These are phyloP conservation scores for Myiopsitta monachus DNA, from an alignment of 2,113 vertebrate genomes.

Conservation along the genomic window DNA sequence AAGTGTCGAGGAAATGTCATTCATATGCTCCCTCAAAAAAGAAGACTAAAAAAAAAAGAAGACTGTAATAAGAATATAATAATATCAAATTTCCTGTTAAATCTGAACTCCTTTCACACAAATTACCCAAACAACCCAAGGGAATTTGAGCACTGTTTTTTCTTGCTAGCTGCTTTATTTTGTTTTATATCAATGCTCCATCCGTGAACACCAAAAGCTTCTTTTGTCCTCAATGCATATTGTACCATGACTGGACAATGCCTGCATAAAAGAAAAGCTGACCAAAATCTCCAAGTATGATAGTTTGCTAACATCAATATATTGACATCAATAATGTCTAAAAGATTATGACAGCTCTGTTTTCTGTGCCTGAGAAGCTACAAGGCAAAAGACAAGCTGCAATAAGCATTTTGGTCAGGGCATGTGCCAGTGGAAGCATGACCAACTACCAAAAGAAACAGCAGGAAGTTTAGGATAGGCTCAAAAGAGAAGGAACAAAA, in stretches of 20 bases:
- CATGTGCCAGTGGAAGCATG: neutral
- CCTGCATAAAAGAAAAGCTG: neutral
- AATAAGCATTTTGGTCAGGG: constrained; percentile 32
- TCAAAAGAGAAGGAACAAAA: constrained; percentile 21
- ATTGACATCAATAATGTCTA: neutral
- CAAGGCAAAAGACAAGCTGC: constrained; percentile 8
- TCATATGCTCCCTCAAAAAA: neutral
- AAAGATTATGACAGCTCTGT: neutral
- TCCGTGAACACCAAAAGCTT: neutral
- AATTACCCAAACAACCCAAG: neutral
- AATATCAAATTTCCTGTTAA: neutral
- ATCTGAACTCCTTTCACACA: neutral
- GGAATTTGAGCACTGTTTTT: neutral
- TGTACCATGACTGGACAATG: neutral
- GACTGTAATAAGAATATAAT: neutral
- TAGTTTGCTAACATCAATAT: constrained; percentile 21
- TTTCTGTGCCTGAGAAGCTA: neutral
- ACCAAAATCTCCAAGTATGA: neutral
- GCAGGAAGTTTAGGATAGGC: neutral
- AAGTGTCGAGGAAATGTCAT: neutral
- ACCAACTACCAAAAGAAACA: constrained; percentile 36
- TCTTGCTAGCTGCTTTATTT: neutral
- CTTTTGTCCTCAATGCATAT: neutral
- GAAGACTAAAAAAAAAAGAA: neutral
- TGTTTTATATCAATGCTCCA: neutral